A percentile compares a stretch with the other conserved stretches of the same genome.
These are phyloP conservation scores for Pseudopleuronectes americanus DNA, from an alignment of 2,797 vertebrate species.

Conservation along the genomic window DNA sequence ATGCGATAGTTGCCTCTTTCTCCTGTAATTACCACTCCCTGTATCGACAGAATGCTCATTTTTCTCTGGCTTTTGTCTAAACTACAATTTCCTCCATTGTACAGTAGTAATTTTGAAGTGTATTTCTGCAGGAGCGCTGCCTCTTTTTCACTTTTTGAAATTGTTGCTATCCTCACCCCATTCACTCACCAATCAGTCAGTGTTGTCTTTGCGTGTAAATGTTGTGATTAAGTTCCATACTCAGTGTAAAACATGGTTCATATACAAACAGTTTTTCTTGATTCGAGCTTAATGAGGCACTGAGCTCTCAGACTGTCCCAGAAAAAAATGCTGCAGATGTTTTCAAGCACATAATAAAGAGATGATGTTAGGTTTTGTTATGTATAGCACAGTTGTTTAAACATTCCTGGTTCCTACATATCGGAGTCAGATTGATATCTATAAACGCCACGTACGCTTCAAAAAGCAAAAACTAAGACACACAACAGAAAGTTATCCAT, in stretches of 20 bases:
- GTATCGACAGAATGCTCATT: conserved; percentile 95
- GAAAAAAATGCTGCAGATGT: no score
- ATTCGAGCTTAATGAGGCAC: not conserved
- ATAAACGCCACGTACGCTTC: not conserved
- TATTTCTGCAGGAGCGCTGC: conserved; percentile 49
- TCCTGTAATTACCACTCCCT: conserved; percentile 94
- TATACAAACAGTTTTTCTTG: not conserved
- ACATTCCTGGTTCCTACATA: no score
- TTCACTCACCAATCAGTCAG: no score
- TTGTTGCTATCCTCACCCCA: conserved; percentile 43
- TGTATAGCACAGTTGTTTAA: no score
- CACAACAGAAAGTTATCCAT: not conserved
- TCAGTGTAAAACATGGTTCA: not conserved
- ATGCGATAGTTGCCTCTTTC: conserved; percentile 92
- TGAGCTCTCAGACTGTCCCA: not conserved
- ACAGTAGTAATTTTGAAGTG: conserved; percentile 69
- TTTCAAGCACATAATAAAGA: no score
- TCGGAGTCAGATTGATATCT: not conserved
- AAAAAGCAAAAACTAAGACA: not conserved
- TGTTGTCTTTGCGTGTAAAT: conserved; percentile 1
- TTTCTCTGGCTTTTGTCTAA: conserved; percentile 93
- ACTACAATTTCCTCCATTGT: conserved; percentile 91
- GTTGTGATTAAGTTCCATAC: not conserved
- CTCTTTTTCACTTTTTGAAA: conserved; percentile 54
- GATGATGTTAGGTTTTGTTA: no score